phyloP scores from a whole-genome alignment of 1,140 invertebrate species.

The Limonius californicus region DNA sequence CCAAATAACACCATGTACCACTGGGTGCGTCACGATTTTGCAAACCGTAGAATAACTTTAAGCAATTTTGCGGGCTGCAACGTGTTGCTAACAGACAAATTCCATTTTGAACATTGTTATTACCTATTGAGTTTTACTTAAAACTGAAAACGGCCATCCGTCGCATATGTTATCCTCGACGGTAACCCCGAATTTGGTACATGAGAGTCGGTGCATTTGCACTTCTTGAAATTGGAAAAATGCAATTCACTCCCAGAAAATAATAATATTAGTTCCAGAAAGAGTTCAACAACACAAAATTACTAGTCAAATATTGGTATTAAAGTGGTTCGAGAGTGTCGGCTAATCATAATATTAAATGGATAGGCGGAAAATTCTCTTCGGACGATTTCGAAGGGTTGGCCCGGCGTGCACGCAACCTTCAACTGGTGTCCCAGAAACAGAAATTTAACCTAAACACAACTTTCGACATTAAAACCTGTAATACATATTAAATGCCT shows the following conservation, averaged over 20 bases:
- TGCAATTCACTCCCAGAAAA: background rate
- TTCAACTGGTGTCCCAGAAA: background rate
- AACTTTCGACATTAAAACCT: background rate
- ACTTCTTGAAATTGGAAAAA: background rate
- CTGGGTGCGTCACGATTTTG: background rate
- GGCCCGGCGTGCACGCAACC: background rate
- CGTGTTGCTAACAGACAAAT: slow-evolving; percentile 2
- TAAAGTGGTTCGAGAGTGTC: background rate
- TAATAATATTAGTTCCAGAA: background rate
- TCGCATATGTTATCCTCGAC: background rate
- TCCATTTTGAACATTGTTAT: background rate
- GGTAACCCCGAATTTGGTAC: background rate
- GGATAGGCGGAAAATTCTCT: background rate
- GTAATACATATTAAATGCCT: background rate
- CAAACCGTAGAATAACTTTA: background rate
- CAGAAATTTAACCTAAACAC: no score
- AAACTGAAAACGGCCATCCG: background rate
- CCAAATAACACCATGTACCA: background rate
- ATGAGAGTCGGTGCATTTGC: background rate
- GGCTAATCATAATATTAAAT: slow-evolving; percentile 11
- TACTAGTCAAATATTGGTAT: background rate
- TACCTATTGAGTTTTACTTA: background rate
- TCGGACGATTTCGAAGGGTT: background rate
- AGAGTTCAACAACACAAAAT: slow-evolving; percentile 6
- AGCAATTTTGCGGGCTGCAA: background rate